Base-by-base conservation (phyloP, 2,888 invertebrate species). In the Xylocampa areola region DNA sequence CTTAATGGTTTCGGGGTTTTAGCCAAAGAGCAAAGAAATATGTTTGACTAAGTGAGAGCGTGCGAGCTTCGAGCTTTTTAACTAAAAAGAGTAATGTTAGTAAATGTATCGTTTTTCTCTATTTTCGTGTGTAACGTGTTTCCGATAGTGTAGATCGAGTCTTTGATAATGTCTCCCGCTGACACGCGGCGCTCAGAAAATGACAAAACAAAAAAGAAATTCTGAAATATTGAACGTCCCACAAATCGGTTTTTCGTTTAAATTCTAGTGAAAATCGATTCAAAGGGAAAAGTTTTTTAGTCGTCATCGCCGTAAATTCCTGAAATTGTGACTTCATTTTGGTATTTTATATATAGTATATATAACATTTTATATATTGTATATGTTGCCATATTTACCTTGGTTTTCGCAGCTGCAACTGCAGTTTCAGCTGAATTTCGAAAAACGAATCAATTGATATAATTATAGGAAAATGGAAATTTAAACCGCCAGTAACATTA, bases 1-100 rank as follows among this genome's bases (percentile, higher is more conserved):
- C 79, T 73, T 80, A 77, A 80, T 76, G 78, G 73, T 68, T 81
- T 79, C 68, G 69, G 73, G 76, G 66, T 59, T 71, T 63, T 63
- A 67, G 58, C 54, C 57, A 49, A 64, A 73, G 72, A 73, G 69
- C 65, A 72, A 67, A 59, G 55, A 71, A 70, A 73, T 59, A 66
- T 73, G 68, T 69, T 77, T 66, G 54, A 60, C 50, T 71, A 40
- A 53, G 57, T 48, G 55, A 69, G 68, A 61, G 61, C 64, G 62
- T 57, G n/a, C n/a, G n/a, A n/a, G n/a, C n/a, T n/a, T n/a, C n/a
- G 50, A 57, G 45, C 50, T 49, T 63, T 44, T 57, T 62, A 61
- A 52, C 53, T 60, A 35, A 58, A 64, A 64, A 64, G 57, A 47
- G 23, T 61, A 57, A 62, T 62, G 59, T 58, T 52, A 11, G 40